These are phyloP conservation scores for Odiellus spinosus DNA, from an alignment of 2,888 invertebrate genomes.

Conservation along the genomic window DNA sequence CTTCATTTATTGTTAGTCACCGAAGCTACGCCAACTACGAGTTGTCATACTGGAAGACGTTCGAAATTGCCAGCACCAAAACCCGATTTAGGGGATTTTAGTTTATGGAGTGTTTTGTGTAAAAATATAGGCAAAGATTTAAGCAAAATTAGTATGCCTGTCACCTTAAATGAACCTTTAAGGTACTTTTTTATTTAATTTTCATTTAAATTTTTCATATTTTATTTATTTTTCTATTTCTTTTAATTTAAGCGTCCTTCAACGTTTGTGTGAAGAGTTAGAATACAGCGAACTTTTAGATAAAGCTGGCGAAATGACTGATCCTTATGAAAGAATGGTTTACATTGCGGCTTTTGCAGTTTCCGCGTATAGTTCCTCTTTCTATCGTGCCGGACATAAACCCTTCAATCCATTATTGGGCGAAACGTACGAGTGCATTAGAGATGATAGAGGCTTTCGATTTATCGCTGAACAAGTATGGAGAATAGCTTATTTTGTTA, in stretches of 20 bases:
- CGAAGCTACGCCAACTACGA: conserved; percentile 14
- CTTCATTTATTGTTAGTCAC: too few relatives aligned
- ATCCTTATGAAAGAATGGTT: conserved; percentile 52
- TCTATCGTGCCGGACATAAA: conserved; percentile 59
- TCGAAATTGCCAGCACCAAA: conserved; percentile 51
- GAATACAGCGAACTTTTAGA: conserved; percentile 67
- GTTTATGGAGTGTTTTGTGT: conserved; percentile 59
- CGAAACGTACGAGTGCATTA: conserved; percentile 63
- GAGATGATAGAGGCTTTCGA: conserved; percentile 59
- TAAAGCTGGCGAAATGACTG: conserved; percentile 47
- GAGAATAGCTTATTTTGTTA: neutral
- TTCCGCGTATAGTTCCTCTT: conserved; percentile 55
- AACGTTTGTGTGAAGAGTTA: conserved; percentile 64
- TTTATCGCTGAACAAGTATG: conserved; percentile 60
- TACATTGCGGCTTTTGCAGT: conserved; percentile 65
- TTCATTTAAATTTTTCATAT: neutral
- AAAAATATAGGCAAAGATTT: conserved; percentile 73
- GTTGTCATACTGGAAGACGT: conserved; percentile 39
- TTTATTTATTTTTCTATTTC: neutral
- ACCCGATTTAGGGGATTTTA: conserved; percentile 57
- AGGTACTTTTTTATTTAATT: conserved; percentile 51
- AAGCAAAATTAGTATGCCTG: conserved; percentile 71
- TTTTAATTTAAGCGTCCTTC: conserved; percentile 20
- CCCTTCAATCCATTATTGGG: conserved; percentile 69
- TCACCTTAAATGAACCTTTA: conserved; percentile 66